These are phyloP conservation scores for Lepidurus arcticus DNA, from an alignment of 1,140 invertebrate genomes.

Conservation along the genomic window DNA sequence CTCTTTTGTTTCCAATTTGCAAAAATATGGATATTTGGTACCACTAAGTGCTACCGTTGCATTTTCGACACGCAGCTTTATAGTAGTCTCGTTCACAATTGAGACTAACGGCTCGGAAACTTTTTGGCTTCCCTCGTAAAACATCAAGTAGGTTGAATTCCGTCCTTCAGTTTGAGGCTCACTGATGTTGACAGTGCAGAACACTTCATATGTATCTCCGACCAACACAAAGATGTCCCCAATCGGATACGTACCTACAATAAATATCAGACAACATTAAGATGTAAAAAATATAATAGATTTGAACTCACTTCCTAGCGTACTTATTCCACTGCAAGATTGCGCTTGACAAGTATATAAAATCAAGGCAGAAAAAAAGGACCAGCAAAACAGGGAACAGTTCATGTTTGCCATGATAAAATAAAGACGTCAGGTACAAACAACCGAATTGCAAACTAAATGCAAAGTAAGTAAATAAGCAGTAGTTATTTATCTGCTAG, in stretches of 20 bases:
- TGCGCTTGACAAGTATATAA: neutral
- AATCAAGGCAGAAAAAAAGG: conserved; percentile 13
- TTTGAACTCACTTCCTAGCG: neutral
- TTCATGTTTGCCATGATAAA: neutral
- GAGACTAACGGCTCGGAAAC: conserved; percentile 45
- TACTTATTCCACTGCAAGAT: neutral
- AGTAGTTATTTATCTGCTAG: neutral
- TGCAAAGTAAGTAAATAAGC: neutral
- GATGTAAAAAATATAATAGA: neutral
- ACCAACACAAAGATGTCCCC: conserved; percentile 50
- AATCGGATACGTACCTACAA: conserved; percentile 48
- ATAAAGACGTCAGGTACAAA: neutral
- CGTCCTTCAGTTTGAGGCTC: conserved; percentile 42
- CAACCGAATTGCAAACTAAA: neutral
- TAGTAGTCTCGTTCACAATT: conserved; percentile 49
- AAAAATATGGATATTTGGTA: conserved; percentile 42
- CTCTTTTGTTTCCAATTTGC: conserved; percentile 17
- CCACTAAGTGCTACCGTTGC: conserved; percentile 45
- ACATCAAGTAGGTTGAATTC: conserved; percentile 47
- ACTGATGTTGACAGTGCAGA: conserved; percentile 48
- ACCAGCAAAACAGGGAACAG: neutral
- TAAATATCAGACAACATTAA: neutral
- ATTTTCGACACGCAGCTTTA: conserved; percentile 45
- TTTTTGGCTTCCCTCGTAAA: conserved; percentile 45
- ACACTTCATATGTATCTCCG: conserved; percentile 48